Conservation (phyloP, 2,797 vertebrate genomes). For the Clarias fuscus region DNA sequence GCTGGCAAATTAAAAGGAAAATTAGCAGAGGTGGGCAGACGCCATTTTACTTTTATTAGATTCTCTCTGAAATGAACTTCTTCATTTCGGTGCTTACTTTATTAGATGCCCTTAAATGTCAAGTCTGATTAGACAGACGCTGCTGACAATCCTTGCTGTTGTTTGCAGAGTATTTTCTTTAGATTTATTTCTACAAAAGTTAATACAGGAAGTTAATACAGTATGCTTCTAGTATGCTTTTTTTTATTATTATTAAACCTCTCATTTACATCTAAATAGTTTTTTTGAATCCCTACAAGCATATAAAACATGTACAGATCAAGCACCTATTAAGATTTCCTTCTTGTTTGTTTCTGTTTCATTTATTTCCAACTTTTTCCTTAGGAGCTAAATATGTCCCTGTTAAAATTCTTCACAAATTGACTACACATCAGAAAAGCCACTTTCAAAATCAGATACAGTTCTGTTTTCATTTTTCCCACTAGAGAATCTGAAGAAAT, state of each 20-base stretch:
- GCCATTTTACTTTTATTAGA: slow-evolving; percentile 59
- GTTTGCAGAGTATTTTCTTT: not conserved
- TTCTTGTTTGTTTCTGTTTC: not conserved
- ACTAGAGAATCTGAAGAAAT: too few species aligned
- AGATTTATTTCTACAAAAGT: not conserved
- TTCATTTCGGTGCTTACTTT: slow-evolving; percentile 55
- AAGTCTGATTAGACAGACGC: not conserved
- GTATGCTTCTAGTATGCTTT: not conserved
- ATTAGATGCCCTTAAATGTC: slow-evolving; percentile 1
- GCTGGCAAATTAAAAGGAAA: slow-evolving; percentile 67
- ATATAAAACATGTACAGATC: not conserved
- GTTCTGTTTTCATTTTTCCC: too few species aligned
- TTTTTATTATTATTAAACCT: not conserved
- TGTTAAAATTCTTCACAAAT: not conserved
- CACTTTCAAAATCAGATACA: not conserved
- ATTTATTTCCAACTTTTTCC: not conserved
- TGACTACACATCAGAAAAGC: not conserved
- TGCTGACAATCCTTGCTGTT: not conserved
- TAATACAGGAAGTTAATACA: not conserved
- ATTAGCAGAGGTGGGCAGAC: slow-evolving; percentile 67
- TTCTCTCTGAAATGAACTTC: slow-evolving; percentile 71
- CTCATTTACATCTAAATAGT: not conserved
- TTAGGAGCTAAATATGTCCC: too few species aligned
- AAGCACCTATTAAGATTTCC: not conserved
- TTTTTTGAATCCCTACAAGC: not conserved